These are phyloP conservation scores for Macropus fuliginosus DNA, from an alignment of 2,797 vertebrate genomes.

Conservation along the genomic window DNA sequence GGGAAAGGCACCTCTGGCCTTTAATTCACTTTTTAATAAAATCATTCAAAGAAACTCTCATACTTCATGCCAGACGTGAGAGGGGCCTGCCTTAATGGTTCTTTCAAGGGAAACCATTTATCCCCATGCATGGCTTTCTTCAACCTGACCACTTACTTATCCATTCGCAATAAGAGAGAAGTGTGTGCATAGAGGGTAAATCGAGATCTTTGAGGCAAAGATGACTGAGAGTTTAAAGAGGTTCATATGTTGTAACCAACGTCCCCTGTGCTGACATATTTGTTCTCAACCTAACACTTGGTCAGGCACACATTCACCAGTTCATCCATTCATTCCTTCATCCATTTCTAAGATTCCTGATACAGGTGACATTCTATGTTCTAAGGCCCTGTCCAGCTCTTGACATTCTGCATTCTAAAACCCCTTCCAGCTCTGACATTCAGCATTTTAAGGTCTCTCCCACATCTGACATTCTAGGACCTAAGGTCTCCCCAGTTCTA, in stretches of 20 bases:
- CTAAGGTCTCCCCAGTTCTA: background rate
- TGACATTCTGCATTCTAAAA: background rate
- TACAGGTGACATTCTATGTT: background rate
- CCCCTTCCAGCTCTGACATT: background rate
- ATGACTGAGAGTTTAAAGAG: background rate
- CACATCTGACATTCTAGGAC: background rate
- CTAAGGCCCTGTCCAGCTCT: background rate
- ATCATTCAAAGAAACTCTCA: conserved; percentile 79
- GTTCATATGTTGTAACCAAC: background rate
- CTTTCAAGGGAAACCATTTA: conserved; percentile 72
- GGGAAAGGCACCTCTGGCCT: conserved; percentile 83
- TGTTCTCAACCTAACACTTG: background rate
- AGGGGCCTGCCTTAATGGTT: conserved; percentile 79
- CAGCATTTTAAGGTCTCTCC: background rate
- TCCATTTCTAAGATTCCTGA: background rate
- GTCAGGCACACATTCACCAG: background rate
- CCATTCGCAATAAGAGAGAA: conserved; percentile 40
- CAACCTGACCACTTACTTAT: conserved; percentile 17
- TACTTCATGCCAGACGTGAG: conserved; percentile 77
- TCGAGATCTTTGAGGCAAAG: background rate
- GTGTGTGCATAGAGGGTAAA: background rate
- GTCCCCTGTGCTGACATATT: background rate
- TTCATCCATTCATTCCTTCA: background rate
- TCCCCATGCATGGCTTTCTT: conserved; percentile 57
- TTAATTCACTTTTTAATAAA: conserved; percentile 87